These are phyloP conservation scores for Miltochrista miniata DNA, from an alignment of 2,888 invertebrate species.

Conservation along the genomic window DNA sequence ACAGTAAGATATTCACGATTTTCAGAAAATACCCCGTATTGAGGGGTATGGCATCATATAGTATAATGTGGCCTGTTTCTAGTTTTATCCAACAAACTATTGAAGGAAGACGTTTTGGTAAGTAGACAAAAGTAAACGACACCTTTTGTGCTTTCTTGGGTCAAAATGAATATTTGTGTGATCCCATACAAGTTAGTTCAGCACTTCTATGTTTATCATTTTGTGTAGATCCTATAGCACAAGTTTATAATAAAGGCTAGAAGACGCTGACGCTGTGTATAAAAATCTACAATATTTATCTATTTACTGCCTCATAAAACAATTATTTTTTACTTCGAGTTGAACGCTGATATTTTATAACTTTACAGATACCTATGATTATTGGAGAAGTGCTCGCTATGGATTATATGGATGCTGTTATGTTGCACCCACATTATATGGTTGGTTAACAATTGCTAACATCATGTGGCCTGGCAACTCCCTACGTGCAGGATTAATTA, in stretches of 20 bases:
- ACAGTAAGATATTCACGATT: constrained; percentile 57
- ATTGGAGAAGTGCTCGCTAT: constrained; percentile 88
- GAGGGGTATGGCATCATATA: constrained; percentile 88
- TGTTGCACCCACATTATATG: constrained; percentile 91
- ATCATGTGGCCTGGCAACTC: constrained; percentile 89
- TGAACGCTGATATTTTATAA: not conserved
- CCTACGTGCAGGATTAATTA: constrained; percentile 87
- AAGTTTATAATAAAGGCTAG: too few relatives aligned
- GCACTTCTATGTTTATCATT: too few relatives aligned
- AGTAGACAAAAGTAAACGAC: constrained; percentile 36
- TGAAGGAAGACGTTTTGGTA: constrained; percentile 85
- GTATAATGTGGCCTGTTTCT: constrained; percentile 88
- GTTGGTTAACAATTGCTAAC: constrained; percentile 90
- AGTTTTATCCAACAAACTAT: constrained; percentile 89
- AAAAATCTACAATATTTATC: too few relatives aligned
- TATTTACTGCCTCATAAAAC: too few relatives aligned
- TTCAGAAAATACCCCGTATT: constrained; percentile 73
- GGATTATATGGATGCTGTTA: constrained; percentile 91
- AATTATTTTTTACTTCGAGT: too few relatives aligned
- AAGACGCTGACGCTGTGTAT: too few relatives aligned
- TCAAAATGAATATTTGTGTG: too few relatives aligned
- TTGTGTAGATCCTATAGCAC: too few relatives aligned
- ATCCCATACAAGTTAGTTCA: too few relatives aligned
- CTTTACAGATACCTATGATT: constrained; percentile 82
- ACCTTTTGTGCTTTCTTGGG: too few relatives aligned